phyloP scores from a whole-genome alignment of 2,888 invertebrate genomes.

The Caenorhabditis imperialis region DNA sequence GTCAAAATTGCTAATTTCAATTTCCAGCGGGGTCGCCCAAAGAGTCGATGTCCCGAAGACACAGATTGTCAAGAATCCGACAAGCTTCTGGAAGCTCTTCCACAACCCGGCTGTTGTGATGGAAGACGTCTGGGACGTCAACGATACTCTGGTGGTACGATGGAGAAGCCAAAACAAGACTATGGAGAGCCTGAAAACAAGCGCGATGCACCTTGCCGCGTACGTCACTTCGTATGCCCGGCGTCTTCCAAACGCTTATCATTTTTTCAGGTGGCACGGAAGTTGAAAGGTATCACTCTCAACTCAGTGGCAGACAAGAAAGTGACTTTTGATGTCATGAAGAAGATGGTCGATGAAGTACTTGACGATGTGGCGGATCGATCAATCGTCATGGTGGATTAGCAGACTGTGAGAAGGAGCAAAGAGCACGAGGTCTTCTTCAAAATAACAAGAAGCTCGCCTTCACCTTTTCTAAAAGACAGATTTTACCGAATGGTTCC shows the following conservation, averaged over 20 bases:
- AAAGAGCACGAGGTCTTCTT: no score
- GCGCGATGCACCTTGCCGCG: constrained; percentile 4
- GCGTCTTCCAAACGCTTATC: no score
- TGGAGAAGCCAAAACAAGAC: neutral
- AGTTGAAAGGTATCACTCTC: constrained; percentile 8
- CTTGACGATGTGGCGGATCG: no score
- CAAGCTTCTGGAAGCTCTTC: neutral
- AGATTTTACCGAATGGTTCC: no score
- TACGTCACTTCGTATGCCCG: constrained; percentile 1
- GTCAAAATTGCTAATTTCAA: no score
- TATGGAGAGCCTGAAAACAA: neutral
- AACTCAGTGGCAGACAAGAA: neutral
- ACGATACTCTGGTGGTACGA: neutral
- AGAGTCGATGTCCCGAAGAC: no score
- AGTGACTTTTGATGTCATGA: constrained; percentile 6
- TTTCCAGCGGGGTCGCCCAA: no score
- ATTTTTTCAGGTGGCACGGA: neutral
- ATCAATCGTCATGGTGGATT: no score
- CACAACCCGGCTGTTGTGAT: neutral
- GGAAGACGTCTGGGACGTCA: neutral
- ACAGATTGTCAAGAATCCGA: no score
- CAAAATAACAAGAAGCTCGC: no score
- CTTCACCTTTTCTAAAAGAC: no score
- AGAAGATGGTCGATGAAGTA: constrained; percentile 5
- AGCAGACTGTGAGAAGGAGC: no score